These are phyloP conservation scores for Brachyptera putata DNA, from an alignment of 2,888 invertebrate genomes.

Conservation along the genomic window DNA sequence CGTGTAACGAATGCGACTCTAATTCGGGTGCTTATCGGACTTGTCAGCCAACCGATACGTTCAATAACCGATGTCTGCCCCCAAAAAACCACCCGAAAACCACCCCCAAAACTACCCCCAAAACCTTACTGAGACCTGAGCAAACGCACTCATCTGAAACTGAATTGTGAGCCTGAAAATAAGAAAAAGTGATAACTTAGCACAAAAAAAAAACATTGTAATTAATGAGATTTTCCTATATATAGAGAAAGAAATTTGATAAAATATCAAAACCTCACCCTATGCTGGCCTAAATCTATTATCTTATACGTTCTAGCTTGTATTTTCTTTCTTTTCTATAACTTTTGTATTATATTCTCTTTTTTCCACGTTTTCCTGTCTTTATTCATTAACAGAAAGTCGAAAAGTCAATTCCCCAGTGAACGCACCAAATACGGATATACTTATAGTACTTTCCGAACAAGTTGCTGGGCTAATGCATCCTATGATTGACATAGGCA, in stretches of 20 bases:
- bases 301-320: not conserved
- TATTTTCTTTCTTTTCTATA: constrained; percentile 15
- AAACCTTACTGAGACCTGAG: too few relatives aligned
- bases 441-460: not conserved
- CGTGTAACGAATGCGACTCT: constrained; percentile 9
- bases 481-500: constrained; percentile 28
- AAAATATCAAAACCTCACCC: too few relatives aligned
- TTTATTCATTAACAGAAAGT: constrained; percentile 26
- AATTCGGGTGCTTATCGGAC: constrained; percentile 26
- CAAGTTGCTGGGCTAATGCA: constrained; percentile 22
- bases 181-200: too few relatives aligned
- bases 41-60: constrained; percentile 22
- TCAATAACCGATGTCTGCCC: constrained; percentile 21
- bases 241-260: too few relatives aligned
- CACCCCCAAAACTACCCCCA: too few relatives aligned
- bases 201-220: too few relatives aligned
- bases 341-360: constrained; percentile 15
- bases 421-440: constrained; percentile 9
- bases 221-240: too few relatives aligned
- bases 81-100: too few relatives aligned
- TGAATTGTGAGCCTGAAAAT: not conserved
- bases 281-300: constrained; percentile 6
- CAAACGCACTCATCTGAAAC: not conserved
- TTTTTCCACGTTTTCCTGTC: constrained; percentile 24
- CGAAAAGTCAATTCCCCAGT: constrained; percentile 10